Percentiles rank a stretch among this genome's conserved stretches.
Conservation (phyloP, 2,888 invertebrate genomes). For the Sycophila texana region DNA sequence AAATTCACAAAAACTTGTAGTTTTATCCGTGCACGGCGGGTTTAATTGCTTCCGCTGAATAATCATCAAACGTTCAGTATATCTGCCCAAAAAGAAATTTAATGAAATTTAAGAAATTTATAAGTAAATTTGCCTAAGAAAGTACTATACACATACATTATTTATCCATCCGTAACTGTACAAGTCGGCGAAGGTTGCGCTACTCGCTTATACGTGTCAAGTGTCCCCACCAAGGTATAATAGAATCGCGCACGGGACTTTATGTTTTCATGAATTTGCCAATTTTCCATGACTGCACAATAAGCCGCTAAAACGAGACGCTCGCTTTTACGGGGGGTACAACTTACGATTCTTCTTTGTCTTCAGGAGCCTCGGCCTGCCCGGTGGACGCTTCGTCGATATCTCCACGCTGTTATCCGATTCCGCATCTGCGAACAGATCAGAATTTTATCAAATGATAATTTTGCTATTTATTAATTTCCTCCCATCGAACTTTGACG, state of each 20-base stretch:
- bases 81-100: background rate
- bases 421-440: conserved; percentile 68
- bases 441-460: background rate
- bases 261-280: conserved; percentile 10
- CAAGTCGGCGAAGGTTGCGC: background rate
- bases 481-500: too few relatives aligned
- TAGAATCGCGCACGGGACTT: background rate
- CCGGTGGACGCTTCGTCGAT: conserved; percentile 78
- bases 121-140: background rate
- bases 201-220: too few relatives aligned
- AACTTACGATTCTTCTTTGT: conserved; percentile 70
- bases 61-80: background rate
- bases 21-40: conserved; percentile 19
- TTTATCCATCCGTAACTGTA: conserved; percentile 4
- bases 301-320: background rate
- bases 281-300: conserved; percentile 7
- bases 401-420: conserved; percentile 75
- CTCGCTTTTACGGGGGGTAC: background rate
- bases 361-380: conserved; percentile 75
- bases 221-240: too few relatives aligned
- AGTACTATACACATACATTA: too few relatives aligned
- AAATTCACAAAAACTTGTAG: conserved; percentile 34
- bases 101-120: too few relatives aligned
- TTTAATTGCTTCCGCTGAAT: conserved; percentile 16
- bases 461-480: background rate